Evolutionary conservation across 2,113 vertebrate species (phyloP).

Genomic region (Tenrec ecaudatus): DNA sequence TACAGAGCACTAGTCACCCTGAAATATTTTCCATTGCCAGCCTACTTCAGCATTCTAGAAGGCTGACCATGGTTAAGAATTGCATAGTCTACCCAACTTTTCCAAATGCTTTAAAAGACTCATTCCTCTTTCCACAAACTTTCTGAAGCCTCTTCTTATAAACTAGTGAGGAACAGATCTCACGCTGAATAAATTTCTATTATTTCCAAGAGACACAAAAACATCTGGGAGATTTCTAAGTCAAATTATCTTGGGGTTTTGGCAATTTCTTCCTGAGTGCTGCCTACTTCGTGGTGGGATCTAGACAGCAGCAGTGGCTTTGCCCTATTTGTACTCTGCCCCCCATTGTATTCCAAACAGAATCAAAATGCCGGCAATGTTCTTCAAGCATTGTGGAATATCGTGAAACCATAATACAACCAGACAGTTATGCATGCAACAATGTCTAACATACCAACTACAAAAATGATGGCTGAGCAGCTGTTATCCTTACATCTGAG

Average conservation of each 20-base stretch:
- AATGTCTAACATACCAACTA: constrained; percentile 7
- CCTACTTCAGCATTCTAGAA: constrained; percentile 55
- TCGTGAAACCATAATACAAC: constrained; percentile 59
- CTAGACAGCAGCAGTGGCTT: not conserved
- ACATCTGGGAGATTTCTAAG: constrained; percentile 35
- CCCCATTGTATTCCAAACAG: constrained; percentile 12
- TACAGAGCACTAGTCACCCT: constrained; percentile 61
- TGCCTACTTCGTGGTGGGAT: constrained; percentile 50
- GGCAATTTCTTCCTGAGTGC: not conserved
- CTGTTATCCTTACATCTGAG: constrained; percentile 29
- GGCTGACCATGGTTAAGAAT: not conserved
- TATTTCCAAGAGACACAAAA: constrained; percentile 33
- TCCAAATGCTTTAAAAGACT: not conserved
- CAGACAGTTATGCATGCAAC: constrained; percentile 34
- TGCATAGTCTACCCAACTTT: constrained; percentile 11
- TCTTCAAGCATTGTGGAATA: constrained; percentile 40
- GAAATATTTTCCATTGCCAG: constrained; percentile 67
- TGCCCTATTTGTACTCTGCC: not conserved
- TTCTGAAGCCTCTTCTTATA: not conserved
- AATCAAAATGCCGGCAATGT: constrained; percentile 48
- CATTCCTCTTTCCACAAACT: no score
- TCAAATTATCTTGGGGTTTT: constrained; percentile 34
- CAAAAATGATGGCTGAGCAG: constrained; percentile 45
- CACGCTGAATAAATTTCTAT: constrained; percentile 39
- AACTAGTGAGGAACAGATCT: constrained; percentile 34